These are phyloP conservation scores for Drosophila orosa DNA, from an alignment of 1,140 invertebrate species.

Conservation along the genomic window DNA sequence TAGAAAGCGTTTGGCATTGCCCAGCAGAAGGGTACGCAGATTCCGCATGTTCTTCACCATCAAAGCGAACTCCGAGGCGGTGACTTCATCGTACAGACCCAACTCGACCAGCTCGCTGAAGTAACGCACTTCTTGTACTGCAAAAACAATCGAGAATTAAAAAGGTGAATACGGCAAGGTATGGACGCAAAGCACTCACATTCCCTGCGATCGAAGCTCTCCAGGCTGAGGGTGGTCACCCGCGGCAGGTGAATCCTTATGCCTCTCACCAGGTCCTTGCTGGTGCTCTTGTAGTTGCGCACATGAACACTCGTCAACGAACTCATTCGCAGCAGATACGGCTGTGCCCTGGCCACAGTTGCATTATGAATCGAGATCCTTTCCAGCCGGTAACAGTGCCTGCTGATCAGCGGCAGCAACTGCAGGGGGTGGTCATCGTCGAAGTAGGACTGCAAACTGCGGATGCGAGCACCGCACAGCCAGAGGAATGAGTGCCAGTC, in stretches of 20 bases:
- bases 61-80: conserved; percentile 51
- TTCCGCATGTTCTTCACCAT: conserved; percentile 53
- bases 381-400: conserved; percentile 57
- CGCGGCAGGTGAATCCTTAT: conserved; percentile 52
- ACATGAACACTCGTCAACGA: conserved; percentile 55
- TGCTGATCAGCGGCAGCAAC: conserved; percentile 54
- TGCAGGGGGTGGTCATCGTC: conserved; percentile 70
- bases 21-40: conserved; percentile 53
- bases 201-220: conserved; percentile 63
- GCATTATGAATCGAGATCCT: conserved; percentile 58
- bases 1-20: conserved; percentile 63
- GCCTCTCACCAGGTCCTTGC: conserved; percentile 53
- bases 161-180: neutral
- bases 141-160: too few species aligned
- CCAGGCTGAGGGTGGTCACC: conserved; percentile 54
- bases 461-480: conserved; percentile 59
- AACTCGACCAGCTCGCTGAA: conserved; percentile 60
- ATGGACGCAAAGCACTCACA: conserved; percentile 26
- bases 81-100: conserved; percentile 63
- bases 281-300: conserved; percentile 69
- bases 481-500: conserved; percentile 71
- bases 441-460: conserved; percentile 48
- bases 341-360: conserved; percentile 51
- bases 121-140: conserved; percentile 65
- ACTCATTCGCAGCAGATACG: conserved; percentile 42